Conservation (phyloP, 2,888 invertebrate species). For the Tachina grossa region DNA sequence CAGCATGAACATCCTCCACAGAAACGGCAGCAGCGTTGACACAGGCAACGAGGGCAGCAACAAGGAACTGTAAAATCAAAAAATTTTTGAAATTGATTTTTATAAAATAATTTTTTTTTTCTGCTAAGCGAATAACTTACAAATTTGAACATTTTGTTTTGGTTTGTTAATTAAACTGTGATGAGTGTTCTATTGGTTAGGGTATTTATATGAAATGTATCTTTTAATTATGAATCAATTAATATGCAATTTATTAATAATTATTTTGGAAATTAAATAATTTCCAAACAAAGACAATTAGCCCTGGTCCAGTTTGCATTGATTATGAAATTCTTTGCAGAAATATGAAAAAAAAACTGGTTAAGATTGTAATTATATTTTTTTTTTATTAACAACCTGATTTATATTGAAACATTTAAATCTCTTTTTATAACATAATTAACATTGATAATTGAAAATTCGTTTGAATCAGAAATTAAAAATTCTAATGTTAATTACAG, state of each 20-base stretch:
- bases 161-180: constrained; percentile 29
- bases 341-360: not conserved
- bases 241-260: not conserved
- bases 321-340: not conserved
- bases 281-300: no score
- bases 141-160: constrained; percentile 47
- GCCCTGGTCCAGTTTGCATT: not conserved
- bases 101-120: not conserved
- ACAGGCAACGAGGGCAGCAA: constrained; percentile 73
- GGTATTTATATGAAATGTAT: constrained; percentile 34
- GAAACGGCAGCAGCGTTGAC: constrained; percentile 52
- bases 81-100: not conserved
- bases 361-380: not conserved
- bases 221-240: not conserved
- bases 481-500: not conserved
- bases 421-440: not conserved
- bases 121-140: constrained; percentile 12
- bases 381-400: constrained; percentile 5
- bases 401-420: not conserved
- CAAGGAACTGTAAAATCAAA: constrained; percentile 54
- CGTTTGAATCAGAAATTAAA: not conserved
- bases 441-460: not conserved
- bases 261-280: no score
- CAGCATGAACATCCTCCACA: constrained; percentile 69
- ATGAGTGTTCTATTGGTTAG: not conserved